Base-by-base conservation (phyloP, 2,888 invertebrate species). In the Caenorhabditis imperialis region DNA sequence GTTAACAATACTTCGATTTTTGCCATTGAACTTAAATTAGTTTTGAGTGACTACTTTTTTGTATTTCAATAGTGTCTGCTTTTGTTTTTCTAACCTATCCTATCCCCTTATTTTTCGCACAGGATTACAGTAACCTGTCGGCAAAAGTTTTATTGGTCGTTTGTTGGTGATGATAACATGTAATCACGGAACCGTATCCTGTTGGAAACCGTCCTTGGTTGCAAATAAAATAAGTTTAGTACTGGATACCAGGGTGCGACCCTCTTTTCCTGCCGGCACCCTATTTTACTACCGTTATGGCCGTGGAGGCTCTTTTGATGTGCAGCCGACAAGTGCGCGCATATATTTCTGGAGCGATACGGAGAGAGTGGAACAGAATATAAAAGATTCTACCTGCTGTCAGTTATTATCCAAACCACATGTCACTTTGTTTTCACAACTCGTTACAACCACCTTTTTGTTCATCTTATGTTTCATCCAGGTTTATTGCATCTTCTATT, bases 371-470 rank as follows among this genome's bases (percentile, higher is more conserved):
- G 35, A 35, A 27, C 38, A 51, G 23, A 50, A n/a, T n/a, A n/a
- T n/a, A n/a, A n/a, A 45, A 55, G 51, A 58, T 63, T 53, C 53
- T 74, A 74, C 74, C 74, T 74, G 74, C 74, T 74, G 74, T 62
- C 61, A 67, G 74, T 74, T 74, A 74, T 74, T 61, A 74, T 74
- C 67, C 74, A 62, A 74, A 74, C 74, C 74, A 74, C 74, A 74
- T 74, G 74, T 74, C 74, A 74, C 61, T 61, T 60, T 74, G 67
- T 74, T 74, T 74, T 74, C 67, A 74, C 67, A 72, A 74, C 74
- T 74, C 67, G 67, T 74, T 74, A 60, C 60, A 60, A 69, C 60
- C 60, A 69, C 69, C 54, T 69, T 69, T 53, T 30, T 69, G 69
- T 69, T 42, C 60, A 45, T 27, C 38, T 22, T 30, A 30, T 53